phyloP scores from a whole-genome alignment of 2,113 vertebrate genomes.

The Python bivittatus region DNA sequence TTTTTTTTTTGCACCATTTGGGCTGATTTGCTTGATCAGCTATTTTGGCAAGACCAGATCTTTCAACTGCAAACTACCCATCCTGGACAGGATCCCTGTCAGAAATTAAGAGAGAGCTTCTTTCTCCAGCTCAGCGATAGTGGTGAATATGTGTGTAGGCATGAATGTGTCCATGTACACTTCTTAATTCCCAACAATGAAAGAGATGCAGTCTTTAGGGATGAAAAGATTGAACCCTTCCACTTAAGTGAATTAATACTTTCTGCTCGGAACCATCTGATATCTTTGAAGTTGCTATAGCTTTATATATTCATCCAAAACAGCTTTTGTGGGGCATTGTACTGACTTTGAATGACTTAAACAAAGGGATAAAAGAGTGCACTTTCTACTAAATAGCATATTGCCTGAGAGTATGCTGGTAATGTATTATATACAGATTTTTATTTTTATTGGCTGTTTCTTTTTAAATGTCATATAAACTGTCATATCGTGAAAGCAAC shows the following conservation, averaged over 20 bases:
- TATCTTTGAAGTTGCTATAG: neutral
- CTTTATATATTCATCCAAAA: neutral
- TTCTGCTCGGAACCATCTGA: neutral
- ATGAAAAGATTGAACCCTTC: neutral
- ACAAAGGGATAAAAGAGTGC: neutral
- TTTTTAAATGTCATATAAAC: constrained; percentile 21
- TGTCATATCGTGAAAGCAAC: neutral
- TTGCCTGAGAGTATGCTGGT: neutral
- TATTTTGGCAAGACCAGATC: neutral
- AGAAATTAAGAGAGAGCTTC: neutral
- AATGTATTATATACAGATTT: neutral
- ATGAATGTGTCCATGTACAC: neutral
- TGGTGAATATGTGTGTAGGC: neutral
- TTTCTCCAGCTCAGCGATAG: neutral
- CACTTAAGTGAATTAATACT: neutral
- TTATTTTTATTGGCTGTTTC: neutral
- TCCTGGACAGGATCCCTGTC: neutral
- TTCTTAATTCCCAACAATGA: neutral
- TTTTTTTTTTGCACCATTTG: neutral
- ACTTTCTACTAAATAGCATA: neutral
- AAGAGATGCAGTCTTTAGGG: neutral
- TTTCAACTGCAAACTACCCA: neutral
- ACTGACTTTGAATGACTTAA: neutral
- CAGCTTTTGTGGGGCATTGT: neutral
- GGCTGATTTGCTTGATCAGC: neutral